Evolutionary conservation across 2,797 vertebrate species (phyloP), one percentile per base, ranked within the genome.

Genomic region (Glossophaga mutica): DNA sequence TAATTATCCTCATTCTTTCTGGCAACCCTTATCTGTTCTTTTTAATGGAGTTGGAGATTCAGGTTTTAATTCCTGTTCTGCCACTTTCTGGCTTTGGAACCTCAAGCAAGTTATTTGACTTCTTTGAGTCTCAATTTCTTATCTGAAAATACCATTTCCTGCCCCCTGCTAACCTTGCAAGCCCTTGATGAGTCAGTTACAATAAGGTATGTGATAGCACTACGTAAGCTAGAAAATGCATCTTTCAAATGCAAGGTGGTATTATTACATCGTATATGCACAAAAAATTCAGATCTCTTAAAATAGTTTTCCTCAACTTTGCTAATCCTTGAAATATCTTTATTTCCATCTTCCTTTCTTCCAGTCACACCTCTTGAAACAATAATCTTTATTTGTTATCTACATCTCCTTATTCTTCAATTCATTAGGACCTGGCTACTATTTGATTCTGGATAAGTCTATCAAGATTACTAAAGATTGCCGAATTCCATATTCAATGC

Each of bases 281-380:
- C 24, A 93, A 76, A 85, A 93, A 50, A 93, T 94, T 94, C 68
- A 94, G 14, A 48, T 78, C 42, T 87, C 44, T 94, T 93, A 70
- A 82, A 55, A 32, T 21, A 68, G 6, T 59, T 93, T 93, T 84
- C 42, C 26, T 91, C 10, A 84, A 39, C 7, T 90, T 52, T 71
- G 11, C 22, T 87, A 87, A 84, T 32, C 16, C n/a, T 96, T 91
- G 46, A 79, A 79, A 74, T 95, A 67, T 76, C 52, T 62, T 95
- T 90, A 82, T 46, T 91, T 55, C 50, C n/a, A 87, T 81, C 19
- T 82, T 90, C 2, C 12, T 92, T 70, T 83, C 57, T 92, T 93
- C 73, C 26, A 52, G 55, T 73, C 55, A 95, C 59, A 88, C 8
- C 19, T 91, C 42, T 79, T 94, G 59, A 55, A 88, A 95, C 32